A percentile compares a stretch with the other conserved stretches of the same genome.
Evolutionary conservation across 2,888 invertebrate genomes (phyloP).

Genomic region (Sesia apiformis): DNA sequence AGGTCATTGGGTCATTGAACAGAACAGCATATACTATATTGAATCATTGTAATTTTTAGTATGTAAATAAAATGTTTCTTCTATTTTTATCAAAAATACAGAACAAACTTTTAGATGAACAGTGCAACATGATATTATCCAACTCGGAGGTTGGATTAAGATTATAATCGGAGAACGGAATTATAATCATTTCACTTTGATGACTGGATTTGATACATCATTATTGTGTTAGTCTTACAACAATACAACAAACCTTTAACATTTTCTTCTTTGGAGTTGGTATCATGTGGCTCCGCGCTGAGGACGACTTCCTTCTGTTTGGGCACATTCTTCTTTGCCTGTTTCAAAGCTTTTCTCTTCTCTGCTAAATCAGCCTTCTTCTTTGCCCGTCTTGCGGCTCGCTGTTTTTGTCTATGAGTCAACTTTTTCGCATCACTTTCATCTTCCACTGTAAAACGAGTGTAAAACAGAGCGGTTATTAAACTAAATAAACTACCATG

Average conservation of each 20-base stretch:
- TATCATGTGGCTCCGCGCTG: constrained; percentile 21
- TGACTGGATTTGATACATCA: no score
- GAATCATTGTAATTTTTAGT: no score
- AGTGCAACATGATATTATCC: no score
- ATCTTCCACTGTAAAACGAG: constrained; percentile 43
- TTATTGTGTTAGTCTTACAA: not conserved
- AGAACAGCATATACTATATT: no score
- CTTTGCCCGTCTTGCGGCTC: constrained; percentile 75
- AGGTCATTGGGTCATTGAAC: no score
- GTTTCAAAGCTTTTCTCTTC: constrained; percentile 52
- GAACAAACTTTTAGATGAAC: no score
- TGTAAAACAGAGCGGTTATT: not conserved
- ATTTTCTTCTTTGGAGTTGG: constrained; percentile 35
- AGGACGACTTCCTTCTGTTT: constrained; percentile 31
- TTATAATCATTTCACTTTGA: no score
- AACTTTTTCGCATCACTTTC: constrained; percentile 73
- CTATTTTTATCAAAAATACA: no score
- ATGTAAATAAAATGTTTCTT: no score
- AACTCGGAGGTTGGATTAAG: no score
- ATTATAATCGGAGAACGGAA: no score
- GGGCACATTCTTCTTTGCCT: constrained; percentile 53
- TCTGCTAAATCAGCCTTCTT: constrained; percentile 65
- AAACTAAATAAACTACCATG: no score
- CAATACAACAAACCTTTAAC: constrained; percentile 28
- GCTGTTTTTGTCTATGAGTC: constrained; percentile 81